Conservation (phyloP, 2,888 invertebrate genomes). For the Beris morrisii region DNA sequence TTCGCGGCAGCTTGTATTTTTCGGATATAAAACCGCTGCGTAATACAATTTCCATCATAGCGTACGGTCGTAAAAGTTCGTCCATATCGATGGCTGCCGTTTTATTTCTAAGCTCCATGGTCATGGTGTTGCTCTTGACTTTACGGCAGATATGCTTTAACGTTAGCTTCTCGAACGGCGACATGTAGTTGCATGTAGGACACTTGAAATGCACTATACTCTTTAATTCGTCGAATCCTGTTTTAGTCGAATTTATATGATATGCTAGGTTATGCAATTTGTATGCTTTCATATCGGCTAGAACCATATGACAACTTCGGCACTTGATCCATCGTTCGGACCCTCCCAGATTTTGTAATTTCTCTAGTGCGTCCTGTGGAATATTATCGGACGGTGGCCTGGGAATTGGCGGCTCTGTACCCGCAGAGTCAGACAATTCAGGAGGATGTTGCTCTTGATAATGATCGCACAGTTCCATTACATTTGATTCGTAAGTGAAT, state of each 20-base stretch:
- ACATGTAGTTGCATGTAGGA: conserved; percentile 54
- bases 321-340: conserved; percentile 9
- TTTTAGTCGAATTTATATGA: not conserved
- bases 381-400: conserved; percentile 44
- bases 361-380: conserved; percentile 37
- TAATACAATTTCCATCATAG: conserved; percentile 46
- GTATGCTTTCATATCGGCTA: conserved; percentile 3
- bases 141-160: conserved; percentile 53
- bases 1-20: conserved; percentile 45
- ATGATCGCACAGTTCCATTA: conserved; percentile 43
- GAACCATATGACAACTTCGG: conserved; percentile 2
- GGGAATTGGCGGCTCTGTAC: conserved; percentile 27
- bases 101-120: conserved; percentile 42
- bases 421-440: conserved; percentile 47
- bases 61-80: conserved; percentile 1
- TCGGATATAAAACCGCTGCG: conserved; percentile 49
- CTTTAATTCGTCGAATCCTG: not conserved
- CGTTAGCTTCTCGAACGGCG: conserved; percentile 48
- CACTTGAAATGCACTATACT: conserved; percentile 57
- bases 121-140: conserved; percentile 41
- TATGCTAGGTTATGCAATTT: not conserved
- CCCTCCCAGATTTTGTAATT: not conserved
- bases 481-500: conserved; percentile 42
- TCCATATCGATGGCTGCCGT: conserved; percentile 41
- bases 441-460: conserved; percentile 47